These are phyloP conservation scores for Microcebus jonahi DNA, from an alignment of 2,113 vertebrate species.

Conservation along the genomic window DNA sequence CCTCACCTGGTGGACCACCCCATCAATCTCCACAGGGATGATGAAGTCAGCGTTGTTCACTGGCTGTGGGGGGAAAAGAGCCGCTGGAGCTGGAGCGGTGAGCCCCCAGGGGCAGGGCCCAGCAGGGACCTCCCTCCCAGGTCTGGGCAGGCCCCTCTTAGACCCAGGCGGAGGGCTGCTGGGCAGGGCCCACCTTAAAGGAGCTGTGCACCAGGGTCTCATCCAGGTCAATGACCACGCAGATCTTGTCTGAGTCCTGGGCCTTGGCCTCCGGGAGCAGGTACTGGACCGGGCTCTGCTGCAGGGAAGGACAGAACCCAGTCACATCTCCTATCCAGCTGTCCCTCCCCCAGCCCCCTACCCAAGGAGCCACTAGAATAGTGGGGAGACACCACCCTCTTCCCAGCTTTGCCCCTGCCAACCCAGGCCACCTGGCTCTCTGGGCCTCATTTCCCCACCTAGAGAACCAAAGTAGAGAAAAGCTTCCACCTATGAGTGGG, in stretches of 20 bases:
- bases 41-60: conserved; percentile 96
- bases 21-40: conserved; percentile 96
- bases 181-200: conserved; percentile 82
- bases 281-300: conserved; percentile 78
- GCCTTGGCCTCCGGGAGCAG: conserved; percentile 84
- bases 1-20: conserved; percentile 93
- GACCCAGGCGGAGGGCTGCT: not conserved
- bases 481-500: not conserved
- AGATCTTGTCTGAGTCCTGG: conserved; percentile 84
- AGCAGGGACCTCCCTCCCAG: not conserved
- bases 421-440: not conserved
- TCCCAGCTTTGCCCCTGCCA: not conserved
- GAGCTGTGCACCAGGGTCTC: conserved; percentile 87
- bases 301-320: not conserved
- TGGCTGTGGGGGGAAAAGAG: conserved; percentile 84
- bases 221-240: conserved; percentile 86
- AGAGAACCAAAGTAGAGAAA: not conserved
- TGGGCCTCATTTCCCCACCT: not conserved
- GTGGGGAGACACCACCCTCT: not conserved
- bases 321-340: not conserved
- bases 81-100: accelerated
- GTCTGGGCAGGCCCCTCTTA: not conserved
- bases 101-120: accelerated
- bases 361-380: not conserved
- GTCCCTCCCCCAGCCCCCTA: not conserved